Conservation (phyloP, 2,113 vertebrate genomes). For the Benitochromis conjunctus region DNA sequence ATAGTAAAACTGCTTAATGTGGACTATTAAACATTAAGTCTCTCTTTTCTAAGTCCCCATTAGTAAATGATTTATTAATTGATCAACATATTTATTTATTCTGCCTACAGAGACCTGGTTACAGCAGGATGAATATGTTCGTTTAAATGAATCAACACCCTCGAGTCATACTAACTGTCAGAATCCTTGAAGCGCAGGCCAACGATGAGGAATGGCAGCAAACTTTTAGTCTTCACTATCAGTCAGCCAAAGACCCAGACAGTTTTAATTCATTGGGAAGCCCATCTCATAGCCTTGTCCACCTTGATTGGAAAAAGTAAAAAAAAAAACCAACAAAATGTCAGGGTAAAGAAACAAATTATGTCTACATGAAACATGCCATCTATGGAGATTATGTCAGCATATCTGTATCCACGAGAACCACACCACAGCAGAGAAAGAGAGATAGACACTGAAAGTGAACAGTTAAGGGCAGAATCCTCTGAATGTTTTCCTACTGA, state of each 20-base stretch:
- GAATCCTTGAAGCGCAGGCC: no score
- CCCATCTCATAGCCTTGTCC: no score
- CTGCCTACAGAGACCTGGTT: background rate
- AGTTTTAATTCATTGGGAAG: no score
- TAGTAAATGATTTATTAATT: background rate
- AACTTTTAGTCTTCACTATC: no score
- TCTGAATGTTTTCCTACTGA: background rate
- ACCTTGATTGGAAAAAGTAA: no score
- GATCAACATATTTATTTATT: background rate
- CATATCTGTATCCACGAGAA: background rate
- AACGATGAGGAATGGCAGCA: no score
- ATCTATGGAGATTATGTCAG: background rate
- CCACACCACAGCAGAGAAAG: background rate
- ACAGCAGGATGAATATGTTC: background rate
- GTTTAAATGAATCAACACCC: no score
- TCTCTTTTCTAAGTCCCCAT: background rate
- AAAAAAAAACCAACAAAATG: no score
- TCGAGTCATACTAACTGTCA: no score
- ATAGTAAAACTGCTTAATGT: background rate
- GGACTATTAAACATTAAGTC: background rate
- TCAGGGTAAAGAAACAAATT: background rate
- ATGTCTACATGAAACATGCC: background rate
- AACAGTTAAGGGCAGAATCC: background rate
- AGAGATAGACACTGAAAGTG: background rate
- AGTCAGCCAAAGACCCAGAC: no score